Base-by-base conservation (phyloP, 2,888 invertebrate species). In the Cheilosia urbana region DNA sequence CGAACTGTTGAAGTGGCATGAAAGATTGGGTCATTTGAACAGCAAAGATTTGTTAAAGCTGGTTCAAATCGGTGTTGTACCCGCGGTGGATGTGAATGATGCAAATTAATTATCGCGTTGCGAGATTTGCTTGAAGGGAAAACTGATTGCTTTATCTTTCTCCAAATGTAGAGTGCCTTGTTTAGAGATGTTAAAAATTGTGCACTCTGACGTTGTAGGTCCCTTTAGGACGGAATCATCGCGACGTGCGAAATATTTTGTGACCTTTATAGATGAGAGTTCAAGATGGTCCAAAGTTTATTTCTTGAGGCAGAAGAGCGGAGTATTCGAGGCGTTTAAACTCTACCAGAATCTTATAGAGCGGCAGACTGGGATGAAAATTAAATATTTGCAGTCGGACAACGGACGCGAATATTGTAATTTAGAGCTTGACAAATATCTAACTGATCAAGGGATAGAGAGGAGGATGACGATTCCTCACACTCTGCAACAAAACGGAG, bases 381-480 rank as follows among this genome's bases (percentile, higher is more conserved):
- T n/a, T n/a, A n/a, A n/a, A n/a, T n/a, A n/a, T n/a, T 68, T 90
- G 4, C 87, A 89, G 24, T 88, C 88, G 5, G 89, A 90, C 72
- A 88, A 88, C 76, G 89, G 88, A 17, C 66, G 79, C 55, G 90
- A 90, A 79, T 89, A 89, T 65, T 75, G 88, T 7, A 87, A 71
- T 34, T 19, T 17, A 7, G 65, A 73, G 24, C 85, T 90, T 37
- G 69, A 87, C 24, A 63, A 88, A 21, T 89, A 88, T 69, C 68
- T 89, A 13, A 49, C 80, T 19, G 53, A 83, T 49, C 65, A 89
- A 60, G 89, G 90, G 24, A 90, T 89, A 24, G 73, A 87, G 34
- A 83, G 85, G 17, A 88, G 89, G 51, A 73, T 77, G 24, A 89
- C 88, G 5, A 87, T 89, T 69, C 66, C 79, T 24, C 76, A 88